Percentiles rank a stretch among this genome's conserved stretches.
Conservation (phyloP, 2,113 vertebrate genomes). For the Echinops telfairi region DNA sequence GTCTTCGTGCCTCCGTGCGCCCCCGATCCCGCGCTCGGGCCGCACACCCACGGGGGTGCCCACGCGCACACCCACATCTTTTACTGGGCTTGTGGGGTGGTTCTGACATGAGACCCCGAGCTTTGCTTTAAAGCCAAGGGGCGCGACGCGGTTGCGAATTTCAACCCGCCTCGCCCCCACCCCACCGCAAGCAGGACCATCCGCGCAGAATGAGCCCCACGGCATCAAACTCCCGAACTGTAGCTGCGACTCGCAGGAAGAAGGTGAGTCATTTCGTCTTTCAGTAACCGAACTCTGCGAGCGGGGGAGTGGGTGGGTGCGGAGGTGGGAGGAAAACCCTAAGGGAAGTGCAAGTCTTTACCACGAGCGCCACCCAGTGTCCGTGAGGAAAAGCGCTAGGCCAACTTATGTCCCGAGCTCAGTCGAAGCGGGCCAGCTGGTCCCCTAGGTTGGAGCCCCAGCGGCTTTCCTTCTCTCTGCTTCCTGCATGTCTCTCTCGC, state of each 20-base stretch:
- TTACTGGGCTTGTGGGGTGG: neutral
- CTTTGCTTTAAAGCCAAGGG: neutral
- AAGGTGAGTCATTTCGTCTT: conserved; percentile 54
- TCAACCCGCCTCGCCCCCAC: neutral
- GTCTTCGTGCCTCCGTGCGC: conserved; percentile 56
- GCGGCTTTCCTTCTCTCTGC: neutral
- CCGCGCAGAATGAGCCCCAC: neutral
- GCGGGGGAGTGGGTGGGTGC: neutral
- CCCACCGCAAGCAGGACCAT: neutral
- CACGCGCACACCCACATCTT: conserved; percentile 24
- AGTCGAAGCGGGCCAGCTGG: fast-evolving
- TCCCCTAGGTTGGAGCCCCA: neutral
- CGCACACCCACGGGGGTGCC: neutral
- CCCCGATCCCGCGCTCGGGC: fast-evolving
- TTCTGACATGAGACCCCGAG: neutral
- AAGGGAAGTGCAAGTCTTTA: conserved; percentile 76
- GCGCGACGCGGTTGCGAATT: neutral
- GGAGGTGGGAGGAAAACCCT: neutral
- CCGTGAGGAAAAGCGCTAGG: neutral
- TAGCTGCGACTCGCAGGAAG: conserved; percentile 61
- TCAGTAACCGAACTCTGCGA: conserved; percentile 14
- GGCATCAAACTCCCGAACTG: neutral
- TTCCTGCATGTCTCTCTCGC: neutral
- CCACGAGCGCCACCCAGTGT: conserved; percentile 85
- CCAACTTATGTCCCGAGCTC: neutral